Conservation (phyloP, 2,797 vertebrate species). For the Nannoperca obscura region DNA sequence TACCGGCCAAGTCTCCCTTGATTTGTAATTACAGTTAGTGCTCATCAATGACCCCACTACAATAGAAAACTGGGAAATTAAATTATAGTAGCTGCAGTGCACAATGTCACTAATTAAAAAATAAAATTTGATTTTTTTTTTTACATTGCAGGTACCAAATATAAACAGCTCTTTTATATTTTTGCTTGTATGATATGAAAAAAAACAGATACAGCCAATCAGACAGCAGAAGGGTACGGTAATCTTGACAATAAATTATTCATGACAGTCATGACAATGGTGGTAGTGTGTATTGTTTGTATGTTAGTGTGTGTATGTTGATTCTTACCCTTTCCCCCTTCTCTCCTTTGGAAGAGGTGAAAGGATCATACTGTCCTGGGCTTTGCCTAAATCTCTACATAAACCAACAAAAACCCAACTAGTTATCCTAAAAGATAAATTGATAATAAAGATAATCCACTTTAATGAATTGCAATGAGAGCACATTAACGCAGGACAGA, state of each 20-base stretch:
- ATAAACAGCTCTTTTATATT: not conserved
- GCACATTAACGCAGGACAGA: not conserved
- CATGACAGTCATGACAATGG: not conserved
- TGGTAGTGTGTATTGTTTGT: not conserved
- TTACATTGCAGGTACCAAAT: not conserved
- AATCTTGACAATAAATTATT: not conserved
- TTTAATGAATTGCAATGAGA: not conserved
- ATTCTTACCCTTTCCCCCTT: constrained; percentile 89
- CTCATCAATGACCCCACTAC: not conserved
- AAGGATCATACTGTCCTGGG: constrained; percentile 80
- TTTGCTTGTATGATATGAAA: not conserved
- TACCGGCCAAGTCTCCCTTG: not conserved
- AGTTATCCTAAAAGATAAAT: constrained; percentile 6
- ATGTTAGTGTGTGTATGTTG: not conserved
- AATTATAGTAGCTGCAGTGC: not conserved
- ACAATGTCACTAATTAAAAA: too few relatives aligned
- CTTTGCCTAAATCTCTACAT: constrained; percentile 81
- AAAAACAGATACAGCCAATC: not conserved
- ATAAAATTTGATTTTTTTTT: not conserved
- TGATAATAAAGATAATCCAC: not conserved
- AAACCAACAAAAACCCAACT: constrained; percentile 2
- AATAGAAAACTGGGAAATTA: not conserved
- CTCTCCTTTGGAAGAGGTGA: constrained; percentile 88
- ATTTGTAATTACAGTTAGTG: not conserved
- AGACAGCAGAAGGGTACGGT: not conserved